Conservation (phyloP, 2,797 vertebrate genomes). For the Selene dorsalis region DNA sequence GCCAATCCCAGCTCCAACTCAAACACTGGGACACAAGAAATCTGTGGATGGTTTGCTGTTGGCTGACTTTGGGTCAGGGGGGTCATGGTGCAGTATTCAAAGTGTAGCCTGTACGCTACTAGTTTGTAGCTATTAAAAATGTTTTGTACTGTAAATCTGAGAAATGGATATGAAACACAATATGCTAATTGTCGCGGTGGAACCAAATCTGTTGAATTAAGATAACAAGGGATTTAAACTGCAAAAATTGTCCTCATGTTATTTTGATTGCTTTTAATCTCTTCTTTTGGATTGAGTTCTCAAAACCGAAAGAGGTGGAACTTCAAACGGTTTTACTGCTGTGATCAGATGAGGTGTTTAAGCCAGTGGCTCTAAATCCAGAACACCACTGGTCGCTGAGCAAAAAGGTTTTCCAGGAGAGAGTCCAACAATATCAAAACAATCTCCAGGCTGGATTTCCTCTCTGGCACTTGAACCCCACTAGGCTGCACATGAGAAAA, state of each 20-base stretch:
- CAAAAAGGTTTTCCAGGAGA: conserved; percentile 81
- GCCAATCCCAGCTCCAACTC: conserved; percentile 65
- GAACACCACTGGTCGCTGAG: conserved; percentile 58
- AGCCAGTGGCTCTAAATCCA: conserved; percentile 66
- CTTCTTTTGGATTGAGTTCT: conserved; percentile 4
- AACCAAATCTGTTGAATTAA: neutral
- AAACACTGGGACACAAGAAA: conserved; percentile 60
- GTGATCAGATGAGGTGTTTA: conserved; percentile 73
- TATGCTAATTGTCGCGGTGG: neutral
- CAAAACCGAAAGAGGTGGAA: conserved; percentile 5
- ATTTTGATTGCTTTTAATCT: conserved; percentile 19
- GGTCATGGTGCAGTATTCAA: neutral
- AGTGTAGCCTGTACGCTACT: neutral
- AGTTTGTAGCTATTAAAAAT: conserved; percentile 13
- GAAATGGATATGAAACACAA: neutral
- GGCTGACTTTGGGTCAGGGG: no score
- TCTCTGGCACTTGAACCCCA: conserved; percentile 64
- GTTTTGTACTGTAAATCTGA: conserved; percentile 5
- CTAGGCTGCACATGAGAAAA: conserved; percentile 67
- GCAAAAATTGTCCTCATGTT: neutral
- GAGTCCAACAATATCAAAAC: conserved; percentile 83
- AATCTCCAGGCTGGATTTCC: conserved; percentile 80
- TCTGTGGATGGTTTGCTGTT: conserved; percentile 30
- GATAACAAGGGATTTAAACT: neutral
- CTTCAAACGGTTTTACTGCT: conserved; percentile 46